Evolutionary conservation across 2,113 vertebrate species (phyloP).

Genomic region (Ia io): DNA sequence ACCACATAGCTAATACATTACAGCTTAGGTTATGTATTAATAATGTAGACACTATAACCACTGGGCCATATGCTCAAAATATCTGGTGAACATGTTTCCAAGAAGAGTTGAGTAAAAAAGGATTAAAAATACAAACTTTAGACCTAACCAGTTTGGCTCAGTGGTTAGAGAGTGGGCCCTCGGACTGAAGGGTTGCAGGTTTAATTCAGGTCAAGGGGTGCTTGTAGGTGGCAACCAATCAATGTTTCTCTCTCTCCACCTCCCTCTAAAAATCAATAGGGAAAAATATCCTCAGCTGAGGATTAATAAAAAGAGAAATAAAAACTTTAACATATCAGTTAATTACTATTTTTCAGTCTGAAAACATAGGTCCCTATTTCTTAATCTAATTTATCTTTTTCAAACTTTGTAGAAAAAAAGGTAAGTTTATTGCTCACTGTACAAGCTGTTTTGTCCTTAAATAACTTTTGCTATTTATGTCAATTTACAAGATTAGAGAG

Average conservation of each 20-base stretch:
- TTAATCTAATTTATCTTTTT: background rate
- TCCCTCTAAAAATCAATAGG: too few relatives aligned
- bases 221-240: too few relatives aligned
- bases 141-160: too few relatives aligned
- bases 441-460: background rate
- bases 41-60: background rate
- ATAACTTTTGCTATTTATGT: background rate
- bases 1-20: background rate
- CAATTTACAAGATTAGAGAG: background rate
- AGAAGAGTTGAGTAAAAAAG: background rate
- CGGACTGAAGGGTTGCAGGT: too few relatives aligned
- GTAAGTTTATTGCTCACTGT: background rate
- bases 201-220: too few relatives aligned
- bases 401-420: background rate
- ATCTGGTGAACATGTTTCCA: background rate
- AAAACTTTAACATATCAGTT: background rate
- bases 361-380: background rate
- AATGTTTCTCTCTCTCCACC: too few relatives aligned
- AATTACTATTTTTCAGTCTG: background rate
- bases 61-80: background rate
- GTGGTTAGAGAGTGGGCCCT: too few relatives aligned
- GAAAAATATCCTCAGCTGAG: too few relatives aligned
- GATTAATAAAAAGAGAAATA: background rate
- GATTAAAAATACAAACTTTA: background rate
- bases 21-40: background rate